Evolutionary conservation across 2,113 vertebrate species (phyloP), one percentile per base, ranked within the genome.

Genomic region (Agapornis roseicollis): DNA sequence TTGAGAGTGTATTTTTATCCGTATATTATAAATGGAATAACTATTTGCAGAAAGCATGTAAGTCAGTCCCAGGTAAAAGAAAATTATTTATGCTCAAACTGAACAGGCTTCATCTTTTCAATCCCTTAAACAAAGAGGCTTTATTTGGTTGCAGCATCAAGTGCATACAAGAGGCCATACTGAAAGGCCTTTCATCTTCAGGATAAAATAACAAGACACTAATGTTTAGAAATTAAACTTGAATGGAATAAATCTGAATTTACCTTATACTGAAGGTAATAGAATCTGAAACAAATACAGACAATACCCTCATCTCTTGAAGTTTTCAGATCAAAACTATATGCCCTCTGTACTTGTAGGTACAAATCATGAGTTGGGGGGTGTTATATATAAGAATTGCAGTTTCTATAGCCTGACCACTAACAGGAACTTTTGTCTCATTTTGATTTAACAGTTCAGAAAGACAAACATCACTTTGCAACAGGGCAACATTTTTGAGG

Each of bases 31-130:
- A 83, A 46, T 0, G 2, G 47, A 88, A n/a, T n/a, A 39, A 79
- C 31, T 39, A 27, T 9, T 93, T 82, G 73, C 83, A 84, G 50
- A 69, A 88, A 76, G 46, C 73, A 58, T 2, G 6, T 35, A 64
- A 64, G 27, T 56, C 83, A 83, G 49, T 56, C 68, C 12, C 50
- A 70, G 60, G 50, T 77, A 69, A 80, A 88, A 92, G 63, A 56
- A 88, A 82, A 60, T 46, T 4, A 78, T 91, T 81, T 79, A 70
- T 28, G 24, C 39, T 88, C 64, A 86, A 65, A 88, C 35, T 72
- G 85, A 4, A 88, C 92, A 90, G 37, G 47, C 15, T 24, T 85
- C 17, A 61, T 78, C 25, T 70, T 92, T 92, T 56, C 50, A 94
- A 86, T 70, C 77, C 53, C 77, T 77, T 65, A 85, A 88, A 93